Evolutionary conservation across 2,797 vertebrate genomes (phyloP).

Genomic region (Anas capensis): DNA sequence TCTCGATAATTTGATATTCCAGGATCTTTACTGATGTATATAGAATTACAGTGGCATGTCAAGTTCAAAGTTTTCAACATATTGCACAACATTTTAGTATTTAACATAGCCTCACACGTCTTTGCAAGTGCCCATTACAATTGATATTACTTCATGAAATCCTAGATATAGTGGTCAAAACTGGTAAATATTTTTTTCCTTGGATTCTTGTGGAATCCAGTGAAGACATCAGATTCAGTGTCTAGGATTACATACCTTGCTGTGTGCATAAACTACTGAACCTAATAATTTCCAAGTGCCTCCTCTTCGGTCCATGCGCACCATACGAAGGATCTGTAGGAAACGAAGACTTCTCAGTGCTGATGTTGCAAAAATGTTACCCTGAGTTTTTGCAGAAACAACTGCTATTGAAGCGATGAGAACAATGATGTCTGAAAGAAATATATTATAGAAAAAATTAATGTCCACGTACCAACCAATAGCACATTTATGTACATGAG

Average conservation of each 20-base stretch:
- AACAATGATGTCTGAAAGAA: slow-evolving; percentile 95
- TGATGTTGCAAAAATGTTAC: slow-evolving; percentile 97
- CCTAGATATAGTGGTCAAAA: background rate
- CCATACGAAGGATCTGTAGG: slow-evolving; percentile 98
- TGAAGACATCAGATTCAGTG: background rate
- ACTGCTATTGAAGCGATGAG: slow-evolving; percentile 97
- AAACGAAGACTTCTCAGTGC: slow-evolving; percentile 96
- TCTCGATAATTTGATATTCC: background rate
- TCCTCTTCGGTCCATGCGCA: slow-evolving; percentile 96
- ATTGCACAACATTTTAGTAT: background rate
- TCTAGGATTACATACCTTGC: slow-evolving; percentile 86
- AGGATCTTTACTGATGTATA: background rate
- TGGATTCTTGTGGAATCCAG: background rate
- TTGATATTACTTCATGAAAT: background rate
- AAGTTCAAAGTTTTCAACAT: background rate
- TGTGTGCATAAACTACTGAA: slow-evolving; percentile 97
- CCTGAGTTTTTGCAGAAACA: slow-evolving; percentile 97
- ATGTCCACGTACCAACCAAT: slow-evolving; percentile 2
- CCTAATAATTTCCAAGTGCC: slow-evolving; percentile 98
- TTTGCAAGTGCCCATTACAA: background rate
- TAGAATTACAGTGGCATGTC: background rate
- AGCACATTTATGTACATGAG: background rate
- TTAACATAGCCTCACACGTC: background rate
- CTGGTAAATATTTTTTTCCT: background rate
- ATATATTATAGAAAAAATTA: slow-evolving; percentile 75